Conservation (phyloP, 1,140 invertebrate species). For the Drosophila dunni region DNA sequence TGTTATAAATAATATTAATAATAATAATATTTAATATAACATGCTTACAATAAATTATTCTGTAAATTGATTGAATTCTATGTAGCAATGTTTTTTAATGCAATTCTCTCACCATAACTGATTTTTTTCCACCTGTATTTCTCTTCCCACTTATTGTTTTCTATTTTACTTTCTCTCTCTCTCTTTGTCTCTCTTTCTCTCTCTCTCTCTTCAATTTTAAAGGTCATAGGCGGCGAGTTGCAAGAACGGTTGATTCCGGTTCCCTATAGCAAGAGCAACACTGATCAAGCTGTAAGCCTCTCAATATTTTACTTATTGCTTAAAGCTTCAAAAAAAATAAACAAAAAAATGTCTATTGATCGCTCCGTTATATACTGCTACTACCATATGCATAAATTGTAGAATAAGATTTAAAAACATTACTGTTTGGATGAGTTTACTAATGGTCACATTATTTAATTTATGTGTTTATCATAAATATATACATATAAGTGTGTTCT, state of each 20-base stretch:
- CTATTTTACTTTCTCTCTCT: conserved; percentile 61
- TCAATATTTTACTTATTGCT: conserved; percentile 64
- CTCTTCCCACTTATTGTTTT: conserved; percentile 76
- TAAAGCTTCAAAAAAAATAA: conserved; percentile 14
- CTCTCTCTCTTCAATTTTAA: conserved; percentile 85
- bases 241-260: conserved; percentile 99
- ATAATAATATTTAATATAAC: conserved; percentile 12
- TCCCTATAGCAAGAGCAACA: conserved; percentile 99
- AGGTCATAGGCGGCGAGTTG: conserved; percentile 99
- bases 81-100: conserved; percentile 31
- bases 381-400: not conserved
- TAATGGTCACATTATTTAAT: not conserved
- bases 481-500: conserved; percentile 6
- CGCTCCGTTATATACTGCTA: not conserved
- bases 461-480: not conserved
- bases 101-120: conserved; percentile 35
- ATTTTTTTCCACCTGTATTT: conserved; percentile 60
- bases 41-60: conserved; percentile 9
- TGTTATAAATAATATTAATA: not conserved
- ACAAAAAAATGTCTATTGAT: not conserved
- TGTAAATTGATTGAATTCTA: conserved; percentile 30
- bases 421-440: not conserved
- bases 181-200: conserved; percentile 48
- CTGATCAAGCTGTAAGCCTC: conserved; percentile 99
- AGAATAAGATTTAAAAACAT: not conserved